Percentiles rank a stretch among this genome's conserved stretches.
Evolutionary conservation across 1,140 invertebrate genomes (phyloP).

Genomic region (Adoxophyes honmai): DNA sequence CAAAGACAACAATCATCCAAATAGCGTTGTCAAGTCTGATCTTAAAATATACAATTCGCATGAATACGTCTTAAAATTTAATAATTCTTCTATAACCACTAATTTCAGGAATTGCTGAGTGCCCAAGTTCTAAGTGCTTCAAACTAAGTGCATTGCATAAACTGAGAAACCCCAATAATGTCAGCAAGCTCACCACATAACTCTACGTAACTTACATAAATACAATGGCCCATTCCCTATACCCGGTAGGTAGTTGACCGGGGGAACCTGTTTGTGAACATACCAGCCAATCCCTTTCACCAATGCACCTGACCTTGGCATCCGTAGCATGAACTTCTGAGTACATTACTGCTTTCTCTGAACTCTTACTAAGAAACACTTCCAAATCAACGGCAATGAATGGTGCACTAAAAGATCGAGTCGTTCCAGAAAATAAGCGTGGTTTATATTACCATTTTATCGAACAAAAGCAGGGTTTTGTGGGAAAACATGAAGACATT

Average conservation of each 20-base stretch:
- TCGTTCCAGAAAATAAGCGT: neutral
- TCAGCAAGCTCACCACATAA: neutral
- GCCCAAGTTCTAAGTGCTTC: too few relatives aligned
- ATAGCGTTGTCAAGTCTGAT: too few relatives aligned
- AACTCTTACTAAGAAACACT: neutral
- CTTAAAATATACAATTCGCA: too few relatives aligned
- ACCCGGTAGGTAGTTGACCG: conserved; percentile 23
- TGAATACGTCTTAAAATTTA: too few relatives aligned
- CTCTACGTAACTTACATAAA: conserved; percentile 12
- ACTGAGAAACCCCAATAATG: neutral
- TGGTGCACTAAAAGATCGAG: neutral
- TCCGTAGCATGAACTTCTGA: neutral
- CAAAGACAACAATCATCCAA: too few relatives aligned
- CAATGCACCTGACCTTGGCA: conserved; percentile 23
- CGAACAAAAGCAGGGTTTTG: neutral
- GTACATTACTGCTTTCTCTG: neutral
- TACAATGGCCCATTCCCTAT: conserved; percentile 22
- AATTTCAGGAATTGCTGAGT: too few relatives aligned
- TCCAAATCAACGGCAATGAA: neutral
- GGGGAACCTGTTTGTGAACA: conserved; percentile 30
- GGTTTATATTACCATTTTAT: neutral
- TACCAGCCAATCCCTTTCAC: conserved; percentile 16
- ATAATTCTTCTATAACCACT: too few relatives aligned
- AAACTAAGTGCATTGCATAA: too few relatives aligned
- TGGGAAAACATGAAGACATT: neutral